Base-by-base conservation (phyloP, 2,113 vertebrate genomes). In the Numida meleagris region DNA sequence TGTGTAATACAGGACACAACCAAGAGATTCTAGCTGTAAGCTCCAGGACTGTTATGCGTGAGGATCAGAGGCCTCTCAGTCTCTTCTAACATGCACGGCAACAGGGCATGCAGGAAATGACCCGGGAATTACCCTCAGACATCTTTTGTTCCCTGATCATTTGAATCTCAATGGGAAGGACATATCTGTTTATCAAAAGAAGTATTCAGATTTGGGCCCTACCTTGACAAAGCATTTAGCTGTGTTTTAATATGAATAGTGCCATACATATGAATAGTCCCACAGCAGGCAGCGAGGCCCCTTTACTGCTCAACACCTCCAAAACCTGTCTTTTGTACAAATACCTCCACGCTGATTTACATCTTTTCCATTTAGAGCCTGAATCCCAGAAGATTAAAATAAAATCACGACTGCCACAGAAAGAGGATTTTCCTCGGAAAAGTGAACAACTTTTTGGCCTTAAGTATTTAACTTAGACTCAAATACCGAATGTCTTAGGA, bases 101-200 rank as follows among this genome's bases (percentile, higher is more conserved):
- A 86, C 25, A 71, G 61, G 19, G 51, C 83, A 90, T 24, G 33
- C 77, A 93, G 96, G 96, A 96, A 96, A 93, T 84, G 90, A 95
- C 90, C 96, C 78, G 90, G 83, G 92, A 96, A 96, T 90, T 81
- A 90, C 94, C 88, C 81, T 59, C 86, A 71, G 86, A 93, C 86
- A 78, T 88, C 96, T 96, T 92, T 96, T 95, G 88, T 96, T 88
- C 82, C 73, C 85, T 33, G 25, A 34, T 67, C 34, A 90, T 94
- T 96, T 96, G 86, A 96, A 96, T 96, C 31, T 65, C 92, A 94
- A 95, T 93, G 93, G 90, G 86, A 72, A 93, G 83, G 86, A 2
- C 58, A 6, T n/a, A 95, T 88, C 86, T 96, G 95, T 77, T 95
- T 91, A 96, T 96, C 92, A 96, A 96, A 96, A 96, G 96, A 75